Evolutionary conservation across 2,888 invertebrate genomes (phyloP).

Genomic region (Conops quadrifasciatus): DNA sequence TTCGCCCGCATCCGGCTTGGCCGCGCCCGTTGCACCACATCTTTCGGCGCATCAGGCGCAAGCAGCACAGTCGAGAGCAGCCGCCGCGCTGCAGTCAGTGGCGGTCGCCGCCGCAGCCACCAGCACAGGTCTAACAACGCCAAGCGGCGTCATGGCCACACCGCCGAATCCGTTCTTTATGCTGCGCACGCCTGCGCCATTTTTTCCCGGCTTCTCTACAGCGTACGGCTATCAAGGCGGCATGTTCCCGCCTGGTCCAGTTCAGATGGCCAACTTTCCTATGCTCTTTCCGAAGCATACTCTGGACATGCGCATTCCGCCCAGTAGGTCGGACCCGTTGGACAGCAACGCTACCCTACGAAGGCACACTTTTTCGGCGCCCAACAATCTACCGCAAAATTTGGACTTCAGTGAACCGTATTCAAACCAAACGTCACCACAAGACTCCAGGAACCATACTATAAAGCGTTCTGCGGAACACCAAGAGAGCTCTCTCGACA

Average conservation of each 20-base stretch:
- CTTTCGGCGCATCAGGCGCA: conserved; percentile 59
- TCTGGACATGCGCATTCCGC: conserved; percentile 66
- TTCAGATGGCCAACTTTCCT: conserved; percentile 64
- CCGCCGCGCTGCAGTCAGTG: conserved; percentile 54
- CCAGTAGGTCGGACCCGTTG: conserved; percentile 47
- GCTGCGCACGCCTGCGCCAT: conserved; percentile 74
- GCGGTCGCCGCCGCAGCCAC: conserved; percentile 60
- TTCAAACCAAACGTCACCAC: background rate
- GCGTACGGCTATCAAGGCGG: conserved; percentile 66
- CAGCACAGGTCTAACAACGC: conserved; percentile 50
- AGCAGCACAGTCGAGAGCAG: conserved; percentile 48
- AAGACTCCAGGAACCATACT: background rate
- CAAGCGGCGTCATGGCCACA: conserved; percentile 66
- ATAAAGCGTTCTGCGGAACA: background rate
- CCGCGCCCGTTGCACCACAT: background rate
- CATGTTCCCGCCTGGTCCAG: conserved; percentile 69
- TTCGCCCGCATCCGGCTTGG: conserved; percentile 51
- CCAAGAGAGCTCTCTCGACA: conserved; percentile 3
- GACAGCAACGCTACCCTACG: conserved; percentile 35
- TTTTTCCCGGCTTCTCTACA: conserved; percentile 72
- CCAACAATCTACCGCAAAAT: conserved; percentile 47
- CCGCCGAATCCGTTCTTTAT: conserved; percentile 75
- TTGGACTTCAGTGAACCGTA: conserved; percentile 33
- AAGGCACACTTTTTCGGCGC: conserved; percentile 43
- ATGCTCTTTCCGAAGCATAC: conserved; percentile 69